Conservation (phyloP, 2,797 vertebrate species). For the Poecilia velifera region DNA sequence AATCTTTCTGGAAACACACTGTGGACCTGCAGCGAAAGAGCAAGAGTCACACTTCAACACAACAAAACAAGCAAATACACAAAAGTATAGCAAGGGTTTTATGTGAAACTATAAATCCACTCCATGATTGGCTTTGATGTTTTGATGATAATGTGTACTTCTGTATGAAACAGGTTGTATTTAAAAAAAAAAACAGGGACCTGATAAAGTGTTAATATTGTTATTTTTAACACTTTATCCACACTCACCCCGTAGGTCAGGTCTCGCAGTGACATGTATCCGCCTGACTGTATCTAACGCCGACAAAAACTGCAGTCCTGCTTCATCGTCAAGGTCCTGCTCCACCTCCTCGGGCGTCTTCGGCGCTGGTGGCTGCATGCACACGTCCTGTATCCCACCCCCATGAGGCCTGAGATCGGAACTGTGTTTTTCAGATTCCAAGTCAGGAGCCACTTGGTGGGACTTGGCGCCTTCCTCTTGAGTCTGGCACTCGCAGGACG, state of each 20-base stretch:
- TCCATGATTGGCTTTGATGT: not conserved
- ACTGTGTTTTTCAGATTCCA: conserved; percentile 24
- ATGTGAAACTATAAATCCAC: not conserved
- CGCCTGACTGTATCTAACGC: conserved; percentile 72
- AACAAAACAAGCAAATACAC: not conserved
- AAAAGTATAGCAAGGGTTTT: not conserved
- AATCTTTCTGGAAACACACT: conserved; percentile 78
- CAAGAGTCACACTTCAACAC: not conserved
- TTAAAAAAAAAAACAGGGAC: not conserved
- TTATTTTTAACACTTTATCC: not conserved
- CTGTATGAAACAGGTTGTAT: not conserved
- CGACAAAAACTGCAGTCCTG: conserved; percentile 54
- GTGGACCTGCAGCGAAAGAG: conserved; percentile 69
- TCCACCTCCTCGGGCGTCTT: conserved; percentile 23
- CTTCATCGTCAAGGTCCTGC: conserved; percentile 19
- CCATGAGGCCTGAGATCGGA: conserved; percentile 26
- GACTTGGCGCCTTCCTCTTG: conserved; percentile 30
- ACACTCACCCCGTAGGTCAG: conserved; percentile 79
- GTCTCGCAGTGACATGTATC: conserved; percentile 78
- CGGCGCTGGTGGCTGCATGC: not conserved
- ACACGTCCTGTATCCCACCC: conserved; percentile 18
- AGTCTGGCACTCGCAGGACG: conserved; percentile 41
- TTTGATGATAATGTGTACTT: not conserved
- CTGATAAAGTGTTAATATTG: not conserved
- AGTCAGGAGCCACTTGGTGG: conserved; percentile 13